Percentiles rank a stretch among this genome's conserved stretches.
phyloP scores from a whole-genome alignment of 2,888 invertebrate genomes.

The Cosmorhoe ocellata region DNA sequence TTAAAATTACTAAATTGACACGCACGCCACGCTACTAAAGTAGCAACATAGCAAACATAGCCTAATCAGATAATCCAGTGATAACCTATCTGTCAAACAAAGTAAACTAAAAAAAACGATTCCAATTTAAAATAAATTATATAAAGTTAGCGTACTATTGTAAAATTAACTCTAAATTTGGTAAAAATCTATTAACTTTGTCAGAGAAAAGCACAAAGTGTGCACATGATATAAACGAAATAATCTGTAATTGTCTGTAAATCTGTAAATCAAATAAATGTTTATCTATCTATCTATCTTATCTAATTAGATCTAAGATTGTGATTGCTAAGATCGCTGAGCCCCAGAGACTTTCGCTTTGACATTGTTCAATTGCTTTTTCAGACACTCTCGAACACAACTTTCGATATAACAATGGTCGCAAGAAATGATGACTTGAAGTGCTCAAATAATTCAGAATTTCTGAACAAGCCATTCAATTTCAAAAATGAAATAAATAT shows the following conservation, averaged over 20 bases:
- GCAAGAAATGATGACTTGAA: slow-evolving; percentile 19
- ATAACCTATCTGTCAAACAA: no score
- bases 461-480: background rate
- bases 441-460: slow-evolving; percentile 1
- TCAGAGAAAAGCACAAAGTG: slow-evolving; percentile 17
- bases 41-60: no score
- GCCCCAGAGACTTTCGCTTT: slow-evolving; percentile 31
- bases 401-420: slow-evolving; percentile 35
- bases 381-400: slow-evolving; percentile 30
- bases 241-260: slow-evolving; percentile 38
- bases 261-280: no score
- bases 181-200: no score
- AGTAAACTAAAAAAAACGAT: no score
- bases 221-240: slow-evolving; percentile 28
- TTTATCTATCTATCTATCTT: no score
- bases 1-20: no score
- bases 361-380: slow-evolving; percentile 35
- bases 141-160: no score
- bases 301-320: slow-evolving; percentile 28
- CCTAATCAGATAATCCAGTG: no score
- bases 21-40: no score
- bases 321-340: slow-evolving; percentile 19
- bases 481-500: background rate
- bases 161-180: no score
- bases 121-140: no score